phyloP scores from a whole-genome alignment of 2,888 invertebrate genomes.

The Epinotia nisella region DNA sequence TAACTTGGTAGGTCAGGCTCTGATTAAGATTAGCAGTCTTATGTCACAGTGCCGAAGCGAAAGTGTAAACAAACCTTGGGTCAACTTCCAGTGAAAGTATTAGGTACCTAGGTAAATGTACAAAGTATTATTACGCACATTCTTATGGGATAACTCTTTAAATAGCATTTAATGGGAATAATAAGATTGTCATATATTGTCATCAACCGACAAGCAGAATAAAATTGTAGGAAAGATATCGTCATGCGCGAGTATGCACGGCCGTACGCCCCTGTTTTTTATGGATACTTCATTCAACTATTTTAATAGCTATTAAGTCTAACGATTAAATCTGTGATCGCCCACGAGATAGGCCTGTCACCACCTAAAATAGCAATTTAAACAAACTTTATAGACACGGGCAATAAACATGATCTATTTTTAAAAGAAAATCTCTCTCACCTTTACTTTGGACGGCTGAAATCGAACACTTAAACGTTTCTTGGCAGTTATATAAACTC shows the following conservation, averaged over 20 bases:
- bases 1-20: conserved; percentile 5
- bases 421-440: conserved; percentile 21
- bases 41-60: conserved; percentile 35
- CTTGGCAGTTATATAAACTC: conserved; percentile 21
- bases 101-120: no score
- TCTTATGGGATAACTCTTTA: neutral
- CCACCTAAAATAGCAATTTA: conserved; percentile 76
- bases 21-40: conserved; percentile 20
- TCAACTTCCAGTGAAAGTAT: conserved; percentile 31
- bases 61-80: conserved; percentile 44
- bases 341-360: conserved; percentile 56
- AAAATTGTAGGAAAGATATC: conserved; percentile 1
- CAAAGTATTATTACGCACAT: neutral
- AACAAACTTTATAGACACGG: conserved; percentile 59
- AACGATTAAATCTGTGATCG: conserved; percentile 24
- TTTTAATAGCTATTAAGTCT: conserved; percentile 27
- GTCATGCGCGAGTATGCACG: conserved; percentile 26
- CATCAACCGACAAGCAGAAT: conserved; percentile 21
- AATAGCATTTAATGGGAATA: neutral
- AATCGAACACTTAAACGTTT: conserved; percentile 25
- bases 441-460: conserved; percentile 24
- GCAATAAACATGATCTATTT: conserved; percentile 51
- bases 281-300: conserved; percentile 1
- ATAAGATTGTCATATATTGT: neutral
- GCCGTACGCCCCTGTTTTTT: conserved; percentile 30